Evolutionary conservation across 2,797 vertebrate species (phyloP).

Genomic region (Geotria australis): DNA sequence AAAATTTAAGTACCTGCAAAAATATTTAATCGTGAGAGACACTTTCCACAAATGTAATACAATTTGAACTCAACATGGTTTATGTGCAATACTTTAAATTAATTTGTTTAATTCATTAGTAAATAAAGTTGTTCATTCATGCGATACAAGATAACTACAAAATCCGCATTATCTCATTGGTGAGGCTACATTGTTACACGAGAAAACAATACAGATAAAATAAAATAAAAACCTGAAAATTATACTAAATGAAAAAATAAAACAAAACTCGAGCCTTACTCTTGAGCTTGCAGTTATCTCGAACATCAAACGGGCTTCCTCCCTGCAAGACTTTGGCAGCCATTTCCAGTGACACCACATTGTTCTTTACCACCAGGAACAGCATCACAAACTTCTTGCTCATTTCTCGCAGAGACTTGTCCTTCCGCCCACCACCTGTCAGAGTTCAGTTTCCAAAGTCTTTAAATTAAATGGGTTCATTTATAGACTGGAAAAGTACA

Average conservation of each 20-base stretch:
- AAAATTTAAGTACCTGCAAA: no score
- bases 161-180: neutral
- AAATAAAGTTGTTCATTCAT: neutral
- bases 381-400: conserved; percentile 97
- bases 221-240: neutral
- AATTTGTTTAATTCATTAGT: neutral
- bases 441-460: conserved; percentile 8
- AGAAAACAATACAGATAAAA: neutral
- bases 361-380: conserved; percentile 55
- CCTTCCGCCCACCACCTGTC: conserved; percentile 66
- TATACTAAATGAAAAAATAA: neutral
- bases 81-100: no score
- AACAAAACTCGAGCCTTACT: conserved; percentile 32
- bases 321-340: conserved; percentile 84
- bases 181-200: neutral
- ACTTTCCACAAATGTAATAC: no score
- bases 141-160: neutral
- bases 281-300: conserved; percentile 90
- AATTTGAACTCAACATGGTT: no score
- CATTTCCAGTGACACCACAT: conserved; percentile 61
- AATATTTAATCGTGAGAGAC: no score
- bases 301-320: conserved; percentile 47
- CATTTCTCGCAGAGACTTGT: conserved; percentile 83
- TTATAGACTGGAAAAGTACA: neutral
- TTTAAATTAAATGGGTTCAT: conserved; percentile 6